phyloP scores from a whole-genome alignment of 2,888 invertebrate genomes.

The Chymomyza caudatula region DNA sequence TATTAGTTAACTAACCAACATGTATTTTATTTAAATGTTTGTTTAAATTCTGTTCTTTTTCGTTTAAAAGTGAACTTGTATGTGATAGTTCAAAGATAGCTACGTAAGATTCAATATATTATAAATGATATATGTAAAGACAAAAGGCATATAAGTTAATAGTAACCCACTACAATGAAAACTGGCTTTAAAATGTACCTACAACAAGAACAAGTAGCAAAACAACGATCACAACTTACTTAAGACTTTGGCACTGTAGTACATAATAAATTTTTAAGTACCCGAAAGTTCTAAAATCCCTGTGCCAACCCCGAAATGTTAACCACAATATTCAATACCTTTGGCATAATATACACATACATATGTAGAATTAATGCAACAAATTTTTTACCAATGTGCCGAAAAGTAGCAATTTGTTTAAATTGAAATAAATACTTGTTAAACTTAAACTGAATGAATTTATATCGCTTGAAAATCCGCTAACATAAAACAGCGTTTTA shows the following conservation, averaged over 20 bases:
- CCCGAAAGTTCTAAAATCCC: too few species aligned
- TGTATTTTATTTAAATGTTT: constrained; percentile 17
- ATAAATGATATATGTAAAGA: constrained; percentile 1
- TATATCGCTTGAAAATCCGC: background rate
- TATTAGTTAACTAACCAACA: background rate
- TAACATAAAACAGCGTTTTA: background rate
- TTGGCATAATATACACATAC: background rate
- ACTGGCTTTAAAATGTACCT: constrained; percentile 29
- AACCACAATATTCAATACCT: background rate
- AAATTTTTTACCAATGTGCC: background rate
- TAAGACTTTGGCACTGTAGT: background rate
- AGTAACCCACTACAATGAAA: background rate
- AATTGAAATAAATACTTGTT: background rate
- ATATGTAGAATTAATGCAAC: background rate
- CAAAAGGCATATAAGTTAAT: constrained; percentile 4
- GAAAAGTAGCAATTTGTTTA: background rate
- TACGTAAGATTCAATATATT: constrained; percentile 34
- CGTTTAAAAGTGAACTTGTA: constrained; percentile 63
- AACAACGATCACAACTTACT: background rate
- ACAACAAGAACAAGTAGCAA: background rate
- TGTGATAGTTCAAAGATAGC: constrained; percentile 75
- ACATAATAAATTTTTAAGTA: background rate
- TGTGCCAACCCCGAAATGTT: background rate
- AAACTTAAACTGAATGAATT: background rate
- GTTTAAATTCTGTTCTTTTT: constrained; percentile 24